Evolutionary conservation across 2,888 invertebrate genomes (phyloP).

Genomic region (Drosophila histrio): DNA sequence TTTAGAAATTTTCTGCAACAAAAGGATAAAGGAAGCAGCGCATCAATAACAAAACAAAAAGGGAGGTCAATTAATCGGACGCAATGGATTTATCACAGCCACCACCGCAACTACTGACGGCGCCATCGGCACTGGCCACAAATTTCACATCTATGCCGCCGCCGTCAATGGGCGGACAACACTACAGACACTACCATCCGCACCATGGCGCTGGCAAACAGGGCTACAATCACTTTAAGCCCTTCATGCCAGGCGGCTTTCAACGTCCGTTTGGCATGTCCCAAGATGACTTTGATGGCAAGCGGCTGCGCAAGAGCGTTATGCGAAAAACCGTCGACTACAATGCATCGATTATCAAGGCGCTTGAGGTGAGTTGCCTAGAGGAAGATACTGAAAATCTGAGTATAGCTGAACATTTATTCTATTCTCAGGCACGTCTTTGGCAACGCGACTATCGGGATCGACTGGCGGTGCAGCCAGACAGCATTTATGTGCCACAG

Average conservation of each 20-base stretch:
- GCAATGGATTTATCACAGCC: constrained; percentile 82
- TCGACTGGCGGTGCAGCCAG: constrained; percentile 95
- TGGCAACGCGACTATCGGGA: constrained; percentile 98
- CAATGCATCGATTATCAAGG: constrained; percentile 96
- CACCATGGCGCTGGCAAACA: constrained; percentile 82
- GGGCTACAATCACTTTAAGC: constrained; percentile 83
- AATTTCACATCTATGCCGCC: constrained; percentile 78
- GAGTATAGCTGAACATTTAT: not conserved
- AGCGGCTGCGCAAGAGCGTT: constrained; percentile 96
- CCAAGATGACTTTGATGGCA: constrained; percentile 97
- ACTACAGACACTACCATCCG: constrained; percentile 75
- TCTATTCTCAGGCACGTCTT: constrained; percentile 89
- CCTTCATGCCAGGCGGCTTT: constrained; percentile 82
- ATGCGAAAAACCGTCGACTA: constrained; percentile 99
- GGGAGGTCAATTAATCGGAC: not conserved
- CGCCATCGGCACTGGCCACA: constrained; percentile 81
- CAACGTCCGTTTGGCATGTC: constrained; percentile 87
- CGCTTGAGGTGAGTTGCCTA: constrained; percentile 89
- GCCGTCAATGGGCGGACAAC: constrained; percentile 77
- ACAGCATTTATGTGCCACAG: constrained; percentile 97
- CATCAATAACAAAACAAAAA: constrained; percentile 4
- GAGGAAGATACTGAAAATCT: not conserved
- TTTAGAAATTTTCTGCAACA: constrained; percentile 16
- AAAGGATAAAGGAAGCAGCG: constrained; percentile 8
- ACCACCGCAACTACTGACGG: constrained; percentile 79